Conservation (phyloP, 2,888 invertebrate species). For the Cenopis cana region DNA sequence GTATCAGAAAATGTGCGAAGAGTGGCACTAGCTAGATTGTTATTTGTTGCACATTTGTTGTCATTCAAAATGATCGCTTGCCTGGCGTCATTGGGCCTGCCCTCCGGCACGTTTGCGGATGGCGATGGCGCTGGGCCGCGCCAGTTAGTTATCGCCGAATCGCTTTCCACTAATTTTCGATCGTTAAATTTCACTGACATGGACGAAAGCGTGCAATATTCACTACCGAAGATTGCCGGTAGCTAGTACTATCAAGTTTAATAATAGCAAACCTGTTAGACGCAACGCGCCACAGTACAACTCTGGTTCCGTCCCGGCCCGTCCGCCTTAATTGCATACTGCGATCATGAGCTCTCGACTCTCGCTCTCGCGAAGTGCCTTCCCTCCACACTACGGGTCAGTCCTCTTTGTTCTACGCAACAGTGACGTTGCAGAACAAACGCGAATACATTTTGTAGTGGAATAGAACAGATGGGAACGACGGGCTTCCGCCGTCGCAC, state of each 20-base stretch:
- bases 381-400: neutral
- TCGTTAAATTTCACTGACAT: constrained; percentile 38
- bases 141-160: constrained; percentile 25
- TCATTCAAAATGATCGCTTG: no score
- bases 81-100: neutral
- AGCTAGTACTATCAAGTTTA: constrained; percentile 35
- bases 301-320: constrained; percentile 22
- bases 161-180: constrained; percentile 41
- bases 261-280: constrained; percentile 39
- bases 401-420: neutral
- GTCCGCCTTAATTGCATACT: constrained; percentile 38
- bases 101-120: constrained; percentile 13
- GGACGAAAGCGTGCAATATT: constrained; percentile 39
- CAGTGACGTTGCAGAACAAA: neutral
- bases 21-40: no score
- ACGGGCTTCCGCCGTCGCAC: constrained; percentile 12
- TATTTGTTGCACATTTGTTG: no score
- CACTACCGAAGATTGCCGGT: constrained; percentile 25
- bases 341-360: constrained; percentile 22
- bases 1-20: no score
- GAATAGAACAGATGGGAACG: neutral
- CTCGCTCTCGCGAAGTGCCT: constrained; percentile 27
- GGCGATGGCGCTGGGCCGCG: constrained; percentile 23
- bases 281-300: constrained; percentile 17
- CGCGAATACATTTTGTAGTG: neutral